Percentiles rank a stretch among this genome's conserved stretches.
phyloP scores from a whole-genome alignment of 2,888 invertebrate species.

The Synanthedon tipuliformis region DNA sequence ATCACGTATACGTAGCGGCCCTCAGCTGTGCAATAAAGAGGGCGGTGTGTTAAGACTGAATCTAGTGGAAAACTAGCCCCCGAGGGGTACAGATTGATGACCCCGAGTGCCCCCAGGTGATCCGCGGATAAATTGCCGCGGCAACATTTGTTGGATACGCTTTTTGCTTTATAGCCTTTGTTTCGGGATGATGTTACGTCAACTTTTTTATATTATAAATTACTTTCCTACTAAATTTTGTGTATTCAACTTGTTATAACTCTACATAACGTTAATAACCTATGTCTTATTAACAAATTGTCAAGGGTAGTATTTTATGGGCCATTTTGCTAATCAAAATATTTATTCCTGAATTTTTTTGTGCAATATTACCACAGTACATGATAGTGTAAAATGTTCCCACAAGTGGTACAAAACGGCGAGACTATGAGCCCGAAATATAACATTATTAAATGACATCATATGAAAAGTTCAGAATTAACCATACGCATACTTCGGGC shows the following conservation, averaged over 20 bases:
- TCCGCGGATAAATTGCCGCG: conserved; percentile 19
- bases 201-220: not conserved
- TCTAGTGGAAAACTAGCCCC: conserved; percentile 44
- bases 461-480: conserved; percentile 21
- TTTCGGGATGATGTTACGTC: conserved; percentile 9
- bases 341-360: too few species aligned
- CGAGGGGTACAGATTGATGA: conserved; percentile 51
- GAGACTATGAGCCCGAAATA: too few species aligned
- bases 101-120: conserved; percentile 47
- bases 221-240: too few species aligned
- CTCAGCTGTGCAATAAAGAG: conserved; percentile 35
- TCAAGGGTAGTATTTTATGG: too few species aligned
- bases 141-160: conserved; percentile 14
- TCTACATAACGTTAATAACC: too few species aligned
- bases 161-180: conserved; percentile 30
- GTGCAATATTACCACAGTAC: too few species aligned
- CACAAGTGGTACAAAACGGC: too few species aligned
- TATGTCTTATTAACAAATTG: too few species aligned
- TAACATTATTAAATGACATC: not conserved
- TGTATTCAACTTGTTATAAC: too few species aligned
- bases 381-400: too few species aligned
- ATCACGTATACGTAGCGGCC: conserved; percentile 1
- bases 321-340: too few species aligned
- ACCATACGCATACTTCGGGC: conserved; percentile 33
- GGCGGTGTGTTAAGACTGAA: conserved; percentile 32